Conservation (phyloP, 35 echinoderm and acorn worm species). For the Ophiothrix spiculata region DNA sequence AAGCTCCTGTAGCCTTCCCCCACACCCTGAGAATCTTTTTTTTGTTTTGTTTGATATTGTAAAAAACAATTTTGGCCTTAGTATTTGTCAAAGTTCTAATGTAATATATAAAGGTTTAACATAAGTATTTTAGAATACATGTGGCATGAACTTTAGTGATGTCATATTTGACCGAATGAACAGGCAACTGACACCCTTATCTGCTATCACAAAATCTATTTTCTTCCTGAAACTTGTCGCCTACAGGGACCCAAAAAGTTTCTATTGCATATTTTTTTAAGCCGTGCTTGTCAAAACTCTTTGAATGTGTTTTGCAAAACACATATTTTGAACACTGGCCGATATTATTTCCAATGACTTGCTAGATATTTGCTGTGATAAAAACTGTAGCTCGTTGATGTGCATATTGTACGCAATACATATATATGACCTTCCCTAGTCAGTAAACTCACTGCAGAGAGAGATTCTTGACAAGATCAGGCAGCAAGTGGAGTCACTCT, state of each 20-base stretch:
- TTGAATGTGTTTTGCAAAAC: conserved; percentile 13
- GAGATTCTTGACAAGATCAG: not conserved
- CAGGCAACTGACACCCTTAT: not conserved
- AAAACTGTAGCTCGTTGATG: not conserved
- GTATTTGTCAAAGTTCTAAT: too few species aligned
- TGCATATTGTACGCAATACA: conserved; percentile 15
- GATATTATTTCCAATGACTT: conserved; percentile 1
- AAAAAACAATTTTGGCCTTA: too few species aligned
- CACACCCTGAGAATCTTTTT: too few species aligned
- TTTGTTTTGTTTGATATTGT: too few species aligned
- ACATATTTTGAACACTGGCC: not conserved
- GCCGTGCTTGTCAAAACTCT: not conserved
- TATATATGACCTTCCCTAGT: conserved; percentile 5
- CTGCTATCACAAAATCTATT: not conserved
- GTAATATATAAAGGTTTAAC: too few species aligned
- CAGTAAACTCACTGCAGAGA: not conserved
- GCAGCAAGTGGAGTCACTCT: not conserved
- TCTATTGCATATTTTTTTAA: too few species aligned
- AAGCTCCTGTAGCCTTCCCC: too few species aligned
- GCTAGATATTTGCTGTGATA: not conserved
- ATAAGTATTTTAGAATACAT: too few species aligned
- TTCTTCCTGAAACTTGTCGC: not conserved
- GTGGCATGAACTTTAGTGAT: not conserved
- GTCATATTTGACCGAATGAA: not conserved
- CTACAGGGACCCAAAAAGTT: not conserved